Conservation (phyloP, 1,140 invertebrate species). For the Drosophila sproati region DNA sequence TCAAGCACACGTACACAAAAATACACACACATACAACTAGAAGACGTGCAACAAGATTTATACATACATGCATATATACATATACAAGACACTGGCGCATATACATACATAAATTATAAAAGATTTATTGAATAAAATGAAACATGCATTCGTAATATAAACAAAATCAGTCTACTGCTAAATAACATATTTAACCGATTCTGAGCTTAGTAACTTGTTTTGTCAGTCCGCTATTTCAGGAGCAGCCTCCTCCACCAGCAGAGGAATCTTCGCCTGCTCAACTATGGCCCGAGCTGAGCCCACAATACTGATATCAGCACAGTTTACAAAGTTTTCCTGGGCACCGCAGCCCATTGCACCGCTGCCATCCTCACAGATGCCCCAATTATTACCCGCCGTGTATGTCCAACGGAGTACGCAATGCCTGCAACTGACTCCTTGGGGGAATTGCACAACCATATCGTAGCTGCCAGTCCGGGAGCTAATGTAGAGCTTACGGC, state of each 20-base stretch:
- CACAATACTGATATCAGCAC: conserved; percentile 88
- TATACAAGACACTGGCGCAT: conserved; percentile 7
- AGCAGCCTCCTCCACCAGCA: conserved; percentile 26
- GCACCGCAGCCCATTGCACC: conserved; percentile 86
- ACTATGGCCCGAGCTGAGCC: conserved; percentile 31
- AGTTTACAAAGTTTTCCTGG: conserved; percentile 89
- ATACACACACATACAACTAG: conserved; percentile 7
- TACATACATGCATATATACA: conserved; percentile 48
- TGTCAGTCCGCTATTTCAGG: neutral
- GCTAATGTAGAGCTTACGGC: conserved; percentile 35
- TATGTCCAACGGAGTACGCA: conserved; percentile 82
- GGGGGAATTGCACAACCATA: conserved; percentile 40
- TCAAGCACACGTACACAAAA: conserved; percentile 30
- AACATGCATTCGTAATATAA: conserved; percentile 56
- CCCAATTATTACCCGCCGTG: conserved; percentile 85
- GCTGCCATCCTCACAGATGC: conserved; percentile 84
- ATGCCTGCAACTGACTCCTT: conserved; percentile 84
- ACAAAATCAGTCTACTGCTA: neutral
- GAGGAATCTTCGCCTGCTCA: conserved; percentile 43
- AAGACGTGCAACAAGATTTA: conserved; percentile 44
- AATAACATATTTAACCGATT: too few relatives aligned
- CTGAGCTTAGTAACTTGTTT: too few relatives aligned
- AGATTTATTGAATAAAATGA: conserved; percentile 63
- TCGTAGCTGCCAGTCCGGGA: conserved; percentile 39
- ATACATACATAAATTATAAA: conserved; percentile 48